Evolutionary conservation across 2,797 vertebrate genomes (phyloP).

Genomic region (Sebastes goodei): DNA sequence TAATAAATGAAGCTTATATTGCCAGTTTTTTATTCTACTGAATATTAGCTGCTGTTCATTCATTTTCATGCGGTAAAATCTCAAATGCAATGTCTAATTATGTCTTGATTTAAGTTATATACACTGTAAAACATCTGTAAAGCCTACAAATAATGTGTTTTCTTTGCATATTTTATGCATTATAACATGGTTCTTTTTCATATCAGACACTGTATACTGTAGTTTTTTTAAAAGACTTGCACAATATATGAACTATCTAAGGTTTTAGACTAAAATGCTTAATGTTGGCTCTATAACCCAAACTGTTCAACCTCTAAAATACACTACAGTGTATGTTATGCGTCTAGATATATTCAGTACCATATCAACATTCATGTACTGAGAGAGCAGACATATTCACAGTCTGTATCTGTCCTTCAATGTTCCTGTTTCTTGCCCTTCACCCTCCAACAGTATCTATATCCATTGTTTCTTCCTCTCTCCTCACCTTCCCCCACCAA

Average conservation of each 20-base stretch:
- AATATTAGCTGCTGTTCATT: not conserved
- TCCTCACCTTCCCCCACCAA: conserved; percentile 30
- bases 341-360: not conserved
- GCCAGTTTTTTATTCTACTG: not conserved
- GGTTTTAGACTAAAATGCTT: not conserved
- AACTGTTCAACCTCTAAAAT: not conserved
- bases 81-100: not conserved
- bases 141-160: not conserved
- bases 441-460: conserved; percentile 7
- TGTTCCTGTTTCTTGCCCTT: not conserved
- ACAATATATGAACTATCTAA: not conserved
- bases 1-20: not conserved
- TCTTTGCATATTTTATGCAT: not conserved
- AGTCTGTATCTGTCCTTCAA: not conserved
- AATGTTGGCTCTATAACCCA: not conserved
- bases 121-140: not conserved
- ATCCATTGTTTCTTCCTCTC: conserved; percentile 13
- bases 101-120: not conserved
- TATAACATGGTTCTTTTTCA: not conserved
- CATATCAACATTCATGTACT: not conserved
- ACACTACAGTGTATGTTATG: not conserved
- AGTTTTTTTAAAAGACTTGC: not conserved
- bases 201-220: not conserved
- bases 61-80: not conserved
- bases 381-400: not conserved